Conservation (phyloP, 1,140 invertebrate genomes). For the Hylyphantes graminicola region DNA sequence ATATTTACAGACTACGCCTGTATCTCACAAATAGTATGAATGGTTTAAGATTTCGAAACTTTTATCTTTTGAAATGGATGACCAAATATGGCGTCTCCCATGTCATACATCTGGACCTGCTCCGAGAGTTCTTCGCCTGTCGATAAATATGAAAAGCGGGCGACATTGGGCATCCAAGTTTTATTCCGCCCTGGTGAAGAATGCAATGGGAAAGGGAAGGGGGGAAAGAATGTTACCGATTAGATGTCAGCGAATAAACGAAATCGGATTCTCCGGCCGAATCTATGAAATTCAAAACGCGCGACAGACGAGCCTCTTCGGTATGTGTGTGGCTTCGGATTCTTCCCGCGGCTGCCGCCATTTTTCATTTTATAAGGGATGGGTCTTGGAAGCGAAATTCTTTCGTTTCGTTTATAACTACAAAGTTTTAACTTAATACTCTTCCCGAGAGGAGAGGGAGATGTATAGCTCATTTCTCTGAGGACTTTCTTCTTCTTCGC, state of each 20-base stretch:
- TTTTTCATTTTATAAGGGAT: conserved; percentile 19
- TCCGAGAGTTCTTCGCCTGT: neutral
- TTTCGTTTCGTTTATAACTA: neutral
- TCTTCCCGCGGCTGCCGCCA: neutral
- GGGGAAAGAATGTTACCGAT: conserved; percentile 33
- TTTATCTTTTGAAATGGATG: neutral
- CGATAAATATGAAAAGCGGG: conserved; percentile 27
- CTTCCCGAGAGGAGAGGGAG: too few species aligned
- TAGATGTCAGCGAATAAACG: conserved; percentile 27
- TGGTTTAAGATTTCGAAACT: too few species aligned
- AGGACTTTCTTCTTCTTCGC: too few species aligned
- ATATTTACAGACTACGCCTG: too few species aligned
- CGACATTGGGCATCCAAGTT: conserved; percentile 23
- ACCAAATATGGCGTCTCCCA: neutral
- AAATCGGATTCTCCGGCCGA: conserved; percentile 23
- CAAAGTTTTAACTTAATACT: neutral
- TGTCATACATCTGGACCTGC: neutral
- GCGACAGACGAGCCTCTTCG: conserved; percentile 8
- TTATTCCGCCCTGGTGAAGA: conserved; percentile 13
- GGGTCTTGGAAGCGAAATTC: neutral
- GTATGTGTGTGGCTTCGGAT: conserved; percentile 27
- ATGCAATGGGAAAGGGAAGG: neutral
- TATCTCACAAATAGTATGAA: too few species aligned
- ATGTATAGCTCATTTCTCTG: too few species aligned
- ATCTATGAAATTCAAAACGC: conserved; percentile 36